Evolutionary conservation across 2,113 vertebrate species (phyloP).

Genomic region (Myrmecophaga tridactyla): DNA sequence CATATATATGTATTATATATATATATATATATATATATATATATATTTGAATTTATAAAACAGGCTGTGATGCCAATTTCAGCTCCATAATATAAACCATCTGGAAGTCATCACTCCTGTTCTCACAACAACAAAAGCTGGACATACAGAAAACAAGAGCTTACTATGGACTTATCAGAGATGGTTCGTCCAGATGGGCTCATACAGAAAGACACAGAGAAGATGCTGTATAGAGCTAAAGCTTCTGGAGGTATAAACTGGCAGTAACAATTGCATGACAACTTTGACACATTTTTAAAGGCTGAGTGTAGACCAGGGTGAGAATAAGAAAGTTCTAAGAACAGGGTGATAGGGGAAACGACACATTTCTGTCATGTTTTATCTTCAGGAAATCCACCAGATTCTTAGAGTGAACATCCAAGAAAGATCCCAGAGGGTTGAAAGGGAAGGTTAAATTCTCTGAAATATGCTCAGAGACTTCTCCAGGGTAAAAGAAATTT

Average conservation of each 20-base stretch:
- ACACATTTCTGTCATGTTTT: background rate
- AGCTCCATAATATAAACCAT: background rate
- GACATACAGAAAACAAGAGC: background rate
- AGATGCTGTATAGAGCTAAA: too few species aligned
- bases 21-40: too few species aligned
- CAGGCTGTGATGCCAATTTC: background rate
- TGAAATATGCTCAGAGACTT: background rate
- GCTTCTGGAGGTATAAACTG: background rate
- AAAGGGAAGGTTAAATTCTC: background rate
- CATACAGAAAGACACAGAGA: background rate
- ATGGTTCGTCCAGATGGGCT: background rate
- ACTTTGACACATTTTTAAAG: background rate
- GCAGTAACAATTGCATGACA: background rate
- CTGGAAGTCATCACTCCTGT: background rate
- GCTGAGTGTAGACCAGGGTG: background rate
- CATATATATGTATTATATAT: too few species aligned
- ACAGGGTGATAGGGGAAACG: too few species aligned
- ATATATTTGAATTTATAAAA: background rate
- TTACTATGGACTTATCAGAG: background rate
- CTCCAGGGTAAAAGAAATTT: background rate
- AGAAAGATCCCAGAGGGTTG: background rate
- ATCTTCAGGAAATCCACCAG: accelerated
- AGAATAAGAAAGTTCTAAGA: background rate
- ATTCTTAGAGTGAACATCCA: background rate
- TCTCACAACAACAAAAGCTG: background rate